Percentiles rank a stretch among this genome's conserved stretches.
These are phyloP conservation scores for Lamprotornis superbus DNA, from an alignment of 2,113 vertebrate genomes.

Conservation along the genomic window DNA sequence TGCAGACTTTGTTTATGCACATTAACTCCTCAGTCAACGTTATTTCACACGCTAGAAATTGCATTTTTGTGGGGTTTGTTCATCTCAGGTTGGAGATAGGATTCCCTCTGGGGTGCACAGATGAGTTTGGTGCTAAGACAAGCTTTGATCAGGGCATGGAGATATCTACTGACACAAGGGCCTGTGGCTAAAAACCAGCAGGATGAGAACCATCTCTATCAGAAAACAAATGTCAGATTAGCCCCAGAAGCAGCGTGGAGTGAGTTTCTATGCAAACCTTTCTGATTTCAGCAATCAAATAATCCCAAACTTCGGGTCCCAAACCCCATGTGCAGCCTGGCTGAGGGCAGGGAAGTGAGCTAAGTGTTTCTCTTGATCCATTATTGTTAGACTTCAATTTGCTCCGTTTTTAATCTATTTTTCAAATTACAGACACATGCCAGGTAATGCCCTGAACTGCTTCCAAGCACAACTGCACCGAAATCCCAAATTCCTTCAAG, in stretches of 20 bases:
- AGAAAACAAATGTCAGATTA: background rate
- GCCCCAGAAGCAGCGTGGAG: background rate
- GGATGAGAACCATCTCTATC: background rate
- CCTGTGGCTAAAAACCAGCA: background rate
- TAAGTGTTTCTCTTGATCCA: conserved; percentile 47
- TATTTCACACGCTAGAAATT: background rate
- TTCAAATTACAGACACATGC: background rate
- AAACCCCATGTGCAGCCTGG: background rate
- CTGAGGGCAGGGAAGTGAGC: conserved; percentile 45
- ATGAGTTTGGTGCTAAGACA: background rate
- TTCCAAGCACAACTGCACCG: conserved; percentile 3
- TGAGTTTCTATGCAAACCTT: background rate
- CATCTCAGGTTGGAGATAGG: rapidly evolving
- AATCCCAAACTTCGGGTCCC: background rate
- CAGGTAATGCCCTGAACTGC: background rate
- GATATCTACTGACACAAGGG: background rate
- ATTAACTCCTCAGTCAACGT: background rate
- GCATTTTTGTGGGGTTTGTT: background rate
- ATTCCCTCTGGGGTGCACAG: background rate
- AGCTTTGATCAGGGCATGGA: background rate
- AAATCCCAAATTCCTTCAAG: background rate
- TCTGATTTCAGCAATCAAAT: background rate
- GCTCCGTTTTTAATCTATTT: conserved; percentile 30
- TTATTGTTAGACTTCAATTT: background rate
- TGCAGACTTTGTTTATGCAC: background rate